phyloP scores from a whole-genome alignment of 2,797 vertebrate species.

The Macropodus opercularis region DNA sequence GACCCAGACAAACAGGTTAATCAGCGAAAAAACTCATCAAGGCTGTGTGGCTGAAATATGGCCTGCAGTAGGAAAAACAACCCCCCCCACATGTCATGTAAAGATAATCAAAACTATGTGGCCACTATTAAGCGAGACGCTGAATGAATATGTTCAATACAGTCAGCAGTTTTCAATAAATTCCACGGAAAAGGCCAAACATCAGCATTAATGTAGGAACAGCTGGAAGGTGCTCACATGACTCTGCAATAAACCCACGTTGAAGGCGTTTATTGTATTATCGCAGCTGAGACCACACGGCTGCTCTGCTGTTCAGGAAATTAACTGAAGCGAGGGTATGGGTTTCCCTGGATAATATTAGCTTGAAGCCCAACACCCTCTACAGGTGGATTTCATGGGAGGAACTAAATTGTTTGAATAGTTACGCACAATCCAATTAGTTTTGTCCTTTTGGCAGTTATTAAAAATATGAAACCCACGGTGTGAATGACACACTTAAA shows the following conservation, averaged over 20 bases:
- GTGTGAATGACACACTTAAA: constrained; percentile 32
- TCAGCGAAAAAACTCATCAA: no score
- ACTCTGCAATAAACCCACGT: constrained; percentile 19
- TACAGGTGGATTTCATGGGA: constrained; percentile 58
- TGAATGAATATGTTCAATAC: background rate
- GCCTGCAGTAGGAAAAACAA: no score
- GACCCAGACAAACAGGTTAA: no score
- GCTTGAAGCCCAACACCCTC: constrained; percentile 42
- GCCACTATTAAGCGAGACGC: background rate
- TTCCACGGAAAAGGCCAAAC: background rate
- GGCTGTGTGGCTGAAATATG: no score
- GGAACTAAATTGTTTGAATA: constrained; percentile 62
- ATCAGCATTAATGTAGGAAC: constrained; percentile 4
- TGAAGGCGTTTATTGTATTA: constrained; percentile 63
- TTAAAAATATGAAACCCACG: constrained; percentile 37
- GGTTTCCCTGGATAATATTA: constrained; percentile 70
- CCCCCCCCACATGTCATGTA: background rate
- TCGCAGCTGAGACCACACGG: constrained; percentile 70
- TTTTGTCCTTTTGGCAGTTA: constrained; percentile 16
- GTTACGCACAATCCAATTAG: constrained; percentile 55
- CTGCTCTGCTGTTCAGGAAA: constrained; percentile 68
- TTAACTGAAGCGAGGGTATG: constrained; percentile 53
- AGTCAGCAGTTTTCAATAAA: background rate
- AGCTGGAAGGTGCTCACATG: constrained; percentile 12
- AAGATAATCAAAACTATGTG: background rate